phyloP scores from a whole-genome alignment of 1,140 invertebrate genomes.

The Diorhabda sublineata region DNA sequence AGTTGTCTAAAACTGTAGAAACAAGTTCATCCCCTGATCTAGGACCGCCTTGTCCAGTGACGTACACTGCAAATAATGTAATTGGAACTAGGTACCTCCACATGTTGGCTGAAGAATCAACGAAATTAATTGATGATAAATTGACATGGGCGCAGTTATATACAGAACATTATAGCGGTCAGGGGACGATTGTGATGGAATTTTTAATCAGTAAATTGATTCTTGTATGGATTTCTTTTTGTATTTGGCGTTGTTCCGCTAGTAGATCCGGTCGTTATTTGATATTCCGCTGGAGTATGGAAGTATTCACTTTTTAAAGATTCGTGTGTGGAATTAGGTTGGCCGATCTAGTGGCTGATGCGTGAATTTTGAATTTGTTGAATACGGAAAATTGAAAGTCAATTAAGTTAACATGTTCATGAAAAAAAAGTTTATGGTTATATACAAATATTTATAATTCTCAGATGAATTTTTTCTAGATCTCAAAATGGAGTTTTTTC shows the following conservation, averaged over 20 bases:
- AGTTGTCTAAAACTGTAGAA: slow-evolving; percentile 65
- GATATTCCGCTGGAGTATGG: slow-evolving; percentile 17
- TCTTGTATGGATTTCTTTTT: slow-evolving; percentile 16
- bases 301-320: slow-evolving; percentile 27
- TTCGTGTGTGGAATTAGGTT: slow-evolving; percentile 5
- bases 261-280: slow-evolving; percentile 27
- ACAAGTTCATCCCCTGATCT: slow-evolving; percentile 65
- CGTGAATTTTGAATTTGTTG: not conserved
- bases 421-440: too few species aligned
- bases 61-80: slow-evolving; percentile 47
- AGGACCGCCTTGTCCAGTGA: slow-evolving; percentile 53
- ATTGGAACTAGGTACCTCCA: slow-evolving; percentile 38
- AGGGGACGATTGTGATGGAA: slow-evolving; percentile 32
- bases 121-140: slow-evolving; percentile 35
- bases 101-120: slow-evolving; percentile 39
- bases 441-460: too few species aligned
- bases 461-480: too few species aligned
- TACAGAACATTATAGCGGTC: slow-evolving; percentile 38
- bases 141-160: slow-evolving; percentile 47
- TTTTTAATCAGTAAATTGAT: slow-evolving; percentile 23
- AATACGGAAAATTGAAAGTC: not conserved
- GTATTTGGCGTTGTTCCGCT: slow-evolving; percentile 33
- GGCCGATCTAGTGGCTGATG: not conserved
- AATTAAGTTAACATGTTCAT: not conserved
- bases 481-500: too few species aligned